phyloP scores from a whole-genome alignment of 2,113 vertebrate species.

The Hystrix cristata region DNA sequence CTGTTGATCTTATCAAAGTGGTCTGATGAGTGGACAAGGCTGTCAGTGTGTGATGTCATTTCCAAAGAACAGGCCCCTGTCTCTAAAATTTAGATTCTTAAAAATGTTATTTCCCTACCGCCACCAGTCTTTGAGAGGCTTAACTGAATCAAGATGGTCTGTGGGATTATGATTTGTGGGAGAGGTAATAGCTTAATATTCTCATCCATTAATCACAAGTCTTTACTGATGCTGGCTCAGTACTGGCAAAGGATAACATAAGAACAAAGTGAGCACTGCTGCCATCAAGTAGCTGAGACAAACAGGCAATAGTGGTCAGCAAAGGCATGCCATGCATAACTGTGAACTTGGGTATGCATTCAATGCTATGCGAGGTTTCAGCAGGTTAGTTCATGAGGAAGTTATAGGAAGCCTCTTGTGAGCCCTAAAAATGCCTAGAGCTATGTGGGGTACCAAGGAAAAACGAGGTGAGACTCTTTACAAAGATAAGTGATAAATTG shows the following conservation, averaged over 20 bases:
- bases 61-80: background rate
- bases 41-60: background rate
- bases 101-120: background rate
- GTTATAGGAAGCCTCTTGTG: background rate
- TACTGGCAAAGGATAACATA: background rate
- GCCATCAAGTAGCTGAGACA: background rate
- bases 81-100: background rate
- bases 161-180: background rate
- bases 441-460: background rate
- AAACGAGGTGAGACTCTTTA: rapidly evolving
- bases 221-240: background rate
- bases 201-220: background rate
- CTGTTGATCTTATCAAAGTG: background rate
- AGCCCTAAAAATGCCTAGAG: background rate
- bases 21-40: background rate
- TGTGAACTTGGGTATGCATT: too few relatives aligned
- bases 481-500: background rate
- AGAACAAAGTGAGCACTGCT: background rate
- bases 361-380: background rate
- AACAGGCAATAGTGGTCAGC: background rate
- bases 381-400: background rate
- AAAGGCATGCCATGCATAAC: background rate
- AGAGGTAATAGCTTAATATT: background rate
- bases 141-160: background rate
- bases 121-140: background rate